phyloP scores from a whole-genome alignment of 2,113 vertebrate genomes.

The Pelodiscus sinensis region DNA sequence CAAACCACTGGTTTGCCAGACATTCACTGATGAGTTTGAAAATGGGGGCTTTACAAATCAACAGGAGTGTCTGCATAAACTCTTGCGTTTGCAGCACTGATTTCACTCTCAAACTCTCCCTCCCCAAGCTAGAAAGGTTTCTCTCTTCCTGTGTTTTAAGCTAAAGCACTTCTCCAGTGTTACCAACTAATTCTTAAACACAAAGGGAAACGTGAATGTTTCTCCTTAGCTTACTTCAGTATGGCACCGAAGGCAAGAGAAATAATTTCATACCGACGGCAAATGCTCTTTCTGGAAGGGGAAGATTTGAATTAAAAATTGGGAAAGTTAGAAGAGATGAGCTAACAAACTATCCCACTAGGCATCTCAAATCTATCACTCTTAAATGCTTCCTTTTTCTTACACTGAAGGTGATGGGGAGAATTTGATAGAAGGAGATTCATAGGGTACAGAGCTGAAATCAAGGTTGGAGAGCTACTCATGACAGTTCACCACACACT shows the following conservation, averaged over 20 bases:
- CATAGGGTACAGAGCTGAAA: not conserved
- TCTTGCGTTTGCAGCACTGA: not conserved
- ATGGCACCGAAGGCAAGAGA: not conserved
- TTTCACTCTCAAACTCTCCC: not conserved
- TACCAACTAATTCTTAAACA: not conserved
- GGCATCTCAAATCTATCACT: not conserved
- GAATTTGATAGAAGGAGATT: not conserved
- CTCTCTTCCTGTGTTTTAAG: not conserved
- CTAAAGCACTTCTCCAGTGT: not conserved
- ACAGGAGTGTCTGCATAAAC: not conserved
- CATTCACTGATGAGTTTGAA: not conserved
- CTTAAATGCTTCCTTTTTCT: not conserved
- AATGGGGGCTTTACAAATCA: slow-evolving; percentile 26
- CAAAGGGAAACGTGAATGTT: not conserved
- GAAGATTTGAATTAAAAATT: not conserved
- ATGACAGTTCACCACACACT: not conserved
- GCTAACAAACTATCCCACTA: not conserved
- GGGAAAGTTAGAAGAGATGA: not conserved
- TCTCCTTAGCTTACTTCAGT: not conserved
- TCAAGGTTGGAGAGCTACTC: not conserved
- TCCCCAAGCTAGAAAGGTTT: not conserved
- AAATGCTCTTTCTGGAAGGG: not conserved
- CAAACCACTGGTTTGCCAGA: not conserved
- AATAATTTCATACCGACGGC: fast-evolving
- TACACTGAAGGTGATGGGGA: not conserved